phyloP scores from a whole-genome alignment of 1,140 invertebrate genomes.

The Hylyphantes graminicola region DNA sequence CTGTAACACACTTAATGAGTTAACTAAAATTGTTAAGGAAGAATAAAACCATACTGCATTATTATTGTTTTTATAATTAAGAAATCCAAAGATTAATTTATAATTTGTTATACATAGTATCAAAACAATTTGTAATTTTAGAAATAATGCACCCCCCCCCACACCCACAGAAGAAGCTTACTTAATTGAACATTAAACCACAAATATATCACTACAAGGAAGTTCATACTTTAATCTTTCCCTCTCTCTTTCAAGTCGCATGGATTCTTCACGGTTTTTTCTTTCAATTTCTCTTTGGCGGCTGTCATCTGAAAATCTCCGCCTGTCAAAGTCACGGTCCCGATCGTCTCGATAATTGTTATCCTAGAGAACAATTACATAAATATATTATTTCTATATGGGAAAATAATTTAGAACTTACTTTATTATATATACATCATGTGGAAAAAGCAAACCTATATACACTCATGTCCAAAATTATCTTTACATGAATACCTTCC shows the following conservation, averaged over 20 bases:
- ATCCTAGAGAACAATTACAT: slow-evolving; percentile 69
- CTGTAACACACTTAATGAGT: slow-evolving; percentile 5
- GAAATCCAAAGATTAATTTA: too few species aligned
- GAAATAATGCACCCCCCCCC: too few species aligned
- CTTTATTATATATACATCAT: too few species aligned
- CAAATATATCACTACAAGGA: neutral
- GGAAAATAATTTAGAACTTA: too few species aligned
- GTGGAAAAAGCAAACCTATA: too few species aligned
- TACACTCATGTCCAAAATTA: too few species aligned
- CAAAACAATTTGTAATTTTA: too few species aligned
- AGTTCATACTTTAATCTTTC: slow-evolving; percentile 64
- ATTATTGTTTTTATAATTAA: too few species aligned
- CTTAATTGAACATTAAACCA: too few species aligned
- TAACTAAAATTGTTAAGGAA: neutral
- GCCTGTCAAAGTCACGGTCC: slow-evolving; percentile 71
- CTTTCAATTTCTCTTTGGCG: slow-evolving; percentile 81
- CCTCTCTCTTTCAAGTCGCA: slow-evolving; percentile 75
- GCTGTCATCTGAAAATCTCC: slow-evolving; percentile 75
- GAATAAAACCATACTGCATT: neutral
- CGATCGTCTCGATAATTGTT: slow-evolving; percentile 82
- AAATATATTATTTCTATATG: neutral
- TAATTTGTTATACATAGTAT: too few species aligned
- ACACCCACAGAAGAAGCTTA: too few species aligned
- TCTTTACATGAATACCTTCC: too few species aligned
- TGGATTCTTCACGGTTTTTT: slow-evolving; percentile 82